Evolutionary conservation across 2,797 vertebrate genomes (phyloP).

Genomic region (Cercopithecus diana): DNA sequence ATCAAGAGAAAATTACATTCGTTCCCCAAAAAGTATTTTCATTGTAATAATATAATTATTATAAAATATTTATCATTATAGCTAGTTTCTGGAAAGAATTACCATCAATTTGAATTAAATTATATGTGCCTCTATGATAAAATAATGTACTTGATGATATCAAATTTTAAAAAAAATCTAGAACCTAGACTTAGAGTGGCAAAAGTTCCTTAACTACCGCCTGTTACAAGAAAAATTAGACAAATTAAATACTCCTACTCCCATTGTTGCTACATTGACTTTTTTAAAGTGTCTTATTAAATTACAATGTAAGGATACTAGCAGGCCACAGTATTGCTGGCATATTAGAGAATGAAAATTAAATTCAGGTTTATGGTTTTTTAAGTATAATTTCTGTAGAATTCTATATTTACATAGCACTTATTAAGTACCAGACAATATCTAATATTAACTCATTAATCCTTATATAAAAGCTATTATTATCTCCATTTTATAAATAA

Average conservation of each 20-base stretch:
- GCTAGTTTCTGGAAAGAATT: background rate
- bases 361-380: background rate
- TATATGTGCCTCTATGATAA: background rate
- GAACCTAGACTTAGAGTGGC: background rate
- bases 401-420: background rate
- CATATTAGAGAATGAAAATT: background rate
- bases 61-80: background rate
- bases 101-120: background rate
- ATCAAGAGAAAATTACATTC: background rate
- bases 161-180: background rate
- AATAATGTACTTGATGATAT: background rate
- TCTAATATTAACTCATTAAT: background rate
- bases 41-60: background rate
- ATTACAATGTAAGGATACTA: background rate
- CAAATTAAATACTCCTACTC: background rate
- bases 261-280: background rate
- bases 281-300: background rate
- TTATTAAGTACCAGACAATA: background rate
- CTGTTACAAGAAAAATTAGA: background rate
- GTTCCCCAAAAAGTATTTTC: background rate
- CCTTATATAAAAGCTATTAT: background rate
- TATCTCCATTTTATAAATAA: background rate
- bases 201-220: background rate
- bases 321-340: background rate
- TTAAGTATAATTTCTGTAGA: background rate